These are phyloP conservation scores for Vultur gryphus DNA, from an alignment of 2,797 vertebrate genomes.

Conservation along the genomic window DNA sequence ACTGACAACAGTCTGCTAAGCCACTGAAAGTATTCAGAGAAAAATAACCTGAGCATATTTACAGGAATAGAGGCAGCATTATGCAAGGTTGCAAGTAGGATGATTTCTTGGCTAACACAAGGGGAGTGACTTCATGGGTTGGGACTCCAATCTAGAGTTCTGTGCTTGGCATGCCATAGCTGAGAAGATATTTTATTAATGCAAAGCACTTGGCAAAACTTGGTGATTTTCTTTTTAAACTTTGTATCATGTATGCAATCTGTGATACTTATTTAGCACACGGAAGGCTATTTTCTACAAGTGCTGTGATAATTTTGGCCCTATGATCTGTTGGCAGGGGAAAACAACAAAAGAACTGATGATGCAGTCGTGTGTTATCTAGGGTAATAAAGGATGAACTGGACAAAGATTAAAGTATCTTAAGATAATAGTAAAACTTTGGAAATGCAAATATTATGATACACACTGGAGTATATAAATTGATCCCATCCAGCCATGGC, in stretches of 20 bases:
- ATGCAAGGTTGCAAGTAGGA: neutral
- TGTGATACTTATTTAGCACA: neutral
- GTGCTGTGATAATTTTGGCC: neutral
- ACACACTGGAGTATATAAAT: neutral
- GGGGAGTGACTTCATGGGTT: neutral
- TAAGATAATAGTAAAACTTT: neutral
- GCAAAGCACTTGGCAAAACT: neutral
- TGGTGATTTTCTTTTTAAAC: neutral
- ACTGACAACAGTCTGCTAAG: neutral
- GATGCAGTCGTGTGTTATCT: neutral
- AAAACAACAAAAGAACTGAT: neutral
- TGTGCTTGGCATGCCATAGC: neutral
- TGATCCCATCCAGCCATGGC: neutral
- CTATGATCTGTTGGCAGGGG: neutral
- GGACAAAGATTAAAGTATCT: neutral
- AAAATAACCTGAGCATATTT: neutral
- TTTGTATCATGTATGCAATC: rapidly evolving
- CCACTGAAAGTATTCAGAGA: neutral
- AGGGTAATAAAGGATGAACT: neutral
- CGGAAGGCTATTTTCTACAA: rapidly evolving
- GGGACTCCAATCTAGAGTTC: neutral
- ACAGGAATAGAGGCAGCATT: neutral
- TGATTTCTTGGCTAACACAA: neutral
- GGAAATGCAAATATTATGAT: neutral
- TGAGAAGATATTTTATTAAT: neutral